Percentiles rank a stretch among this genome's conserved stretches.
Evolutionary conservation across 1,140 invertebrate species (phyloP).

Genomic region (Augochlora pura): DNA sequence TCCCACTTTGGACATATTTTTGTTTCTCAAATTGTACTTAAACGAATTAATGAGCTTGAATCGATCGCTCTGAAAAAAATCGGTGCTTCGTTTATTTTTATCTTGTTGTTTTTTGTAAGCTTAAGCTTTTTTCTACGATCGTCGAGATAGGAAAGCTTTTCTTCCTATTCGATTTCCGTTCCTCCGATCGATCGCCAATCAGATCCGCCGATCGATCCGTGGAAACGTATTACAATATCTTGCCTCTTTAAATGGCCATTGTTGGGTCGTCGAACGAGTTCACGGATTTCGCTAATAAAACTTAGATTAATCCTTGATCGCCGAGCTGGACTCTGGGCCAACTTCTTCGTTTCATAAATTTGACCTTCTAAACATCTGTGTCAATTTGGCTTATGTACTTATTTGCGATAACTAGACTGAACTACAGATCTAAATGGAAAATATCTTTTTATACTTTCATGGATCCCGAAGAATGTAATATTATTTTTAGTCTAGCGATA

Average conservation of each 20-base stretch:
- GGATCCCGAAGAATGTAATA: too few species aligned
- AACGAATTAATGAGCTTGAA: constrained; percentile 19
- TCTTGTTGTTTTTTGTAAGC: constrained; percentile 59
- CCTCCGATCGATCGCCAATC: neutral
- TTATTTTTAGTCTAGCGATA: too few species aligned
- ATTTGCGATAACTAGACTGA: too few species aligned
- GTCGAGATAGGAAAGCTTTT: constrained; percentile 29
- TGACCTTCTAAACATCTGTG: too few species aligned
- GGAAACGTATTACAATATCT: neutral
- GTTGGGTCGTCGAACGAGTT: neutral
- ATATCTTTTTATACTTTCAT: too few species aligned
- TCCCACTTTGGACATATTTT: constrained; percentile 37
- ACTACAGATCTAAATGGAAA: too few species aligned
- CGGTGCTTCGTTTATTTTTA: constrained; percentile 64
- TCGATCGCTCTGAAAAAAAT: constrained; percentile 45
- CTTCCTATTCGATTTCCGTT: constrained; percentile 25
- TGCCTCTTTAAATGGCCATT: constrained; percentile 7
- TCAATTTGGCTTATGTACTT: too few species aligned
- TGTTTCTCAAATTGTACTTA: constrained; percentile 43
- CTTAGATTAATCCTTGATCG: neutral
- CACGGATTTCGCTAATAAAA: neutral
- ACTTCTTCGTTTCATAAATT: too few species aligned
- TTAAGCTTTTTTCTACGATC: constrained; percentile 47
- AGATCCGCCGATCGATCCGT: neutral
- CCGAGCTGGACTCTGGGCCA: too few species aligned